Conservation (phyloP, 2,797 vertebrate species). For the Sebastes oblongus region DNA sequence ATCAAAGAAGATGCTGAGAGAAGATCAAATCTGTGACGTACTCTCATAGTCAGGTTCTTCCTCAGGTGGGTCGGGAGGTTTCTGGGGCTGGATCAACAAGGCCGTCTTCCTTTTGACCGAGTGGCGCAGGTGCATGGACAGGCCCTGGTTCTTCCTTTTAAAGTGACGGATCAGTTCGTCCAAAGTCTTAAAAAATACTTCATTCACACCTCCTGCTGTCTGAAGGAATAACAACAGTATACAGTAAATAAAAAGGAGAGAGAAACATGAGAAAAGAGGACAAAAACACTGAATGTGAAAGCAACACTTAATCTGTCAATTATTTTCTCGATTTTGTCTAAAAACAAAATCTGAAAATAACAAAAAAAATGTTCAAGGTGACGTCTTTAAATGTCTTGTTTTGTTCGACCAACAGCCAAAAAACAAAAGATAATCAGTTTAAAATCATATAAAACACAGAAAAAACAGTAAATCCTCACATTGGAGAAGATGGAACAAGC, state of each 20-base stretch:
- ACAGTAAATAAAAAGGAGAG: neutral
- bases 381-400: neutral
- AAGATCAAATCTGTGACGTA: slow-evolving; percentile 22
- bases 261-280: neutral
- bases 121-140: slow-evolving; percentile 61
- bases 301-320: neutral
- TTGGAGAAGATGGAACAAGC: neutral
- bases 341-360: neutral
- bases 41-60: slow-evolving; percentile 61
- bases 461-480: neutral
- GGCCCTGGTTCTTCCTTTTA: slow-evolving; percentile 71
- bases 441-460: neutral
- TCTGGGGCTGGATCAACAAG: neutral
- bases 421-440: too few relatives aligned
- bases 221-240: slow-evolving; percentile 4
- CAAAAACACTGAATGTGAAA: neutral
- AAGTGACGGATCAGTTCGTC: slow-evolving; percentile 71
- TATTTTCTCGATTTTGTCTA: too few relatives aligned
- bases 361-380: neutral
- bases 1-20: neutral
- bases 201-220: slow-evolving; percentile 39
- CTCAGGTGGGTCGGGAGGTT: accelerated
- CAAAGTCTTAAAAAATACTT: slow-evolving; percentile 65
- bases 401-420: neutral
- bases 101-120: slow-evolving; percentile 62